These are phyloP conservation scores for Myrmophylax atrothorax DNA, from an alignment of 2,113 vertebrate genomes.

Conservation along the genomic window DNA sequence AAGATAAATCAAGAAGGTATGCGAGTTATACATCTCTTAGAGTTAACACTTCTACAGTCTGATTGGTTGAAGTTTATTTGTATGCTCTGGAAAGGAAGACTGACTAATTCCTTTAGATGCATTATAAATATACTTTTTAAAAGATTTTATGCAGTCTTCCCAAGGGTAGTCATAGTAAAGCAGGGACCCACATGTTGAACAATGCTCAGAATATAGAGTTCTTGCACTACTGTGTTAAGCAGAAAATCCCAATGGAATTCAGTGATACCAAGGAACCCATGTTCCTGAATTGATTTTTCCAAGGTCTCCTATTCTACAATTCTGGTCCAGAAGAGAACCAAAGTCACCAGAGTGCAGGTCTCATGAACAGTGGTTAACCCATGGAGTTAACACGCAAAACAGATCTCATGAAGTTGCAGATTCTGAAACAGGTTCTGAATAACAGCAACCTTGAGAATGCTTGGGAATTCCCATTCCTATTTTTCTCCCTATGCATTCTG, in stretches of 20 bases:
- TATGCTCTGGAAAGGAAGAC: background rate
- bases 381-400: background rate
- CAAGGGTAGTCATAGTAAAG: background rate
- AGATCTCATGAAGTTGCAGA: background rate
- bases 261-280: background rate
- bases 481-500: background rate
- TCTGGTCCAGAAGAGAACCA: background rate
- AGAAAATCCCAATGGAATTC: background rate
- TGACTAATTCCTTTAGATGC: background rate
- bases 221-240: background rate
- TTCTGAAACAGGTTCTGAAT: background rate
- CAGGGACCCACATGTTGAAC: no score
- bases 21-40: background rate
- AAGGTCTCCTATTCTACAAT: background rate
- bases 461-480: background rate
- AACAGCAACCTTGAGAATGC: background rate
- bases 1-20: background rate
- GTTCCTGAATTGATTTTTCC: background rate
- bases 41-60: background rate
- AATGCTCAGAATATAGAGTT: background rate
- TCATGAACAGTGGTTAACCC: background rate
- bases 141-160: background rate
- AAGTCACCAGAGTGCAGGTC: background rate
- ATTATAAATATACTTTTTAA: background rate
- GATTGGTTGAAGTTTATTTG: background rate